Percentiles rank a stretch among this genome's conserved stretches.
phyloP scores from a whole-genome alignment of 1,140 invertebrate species.

The Papilio glaucus region DNA sequence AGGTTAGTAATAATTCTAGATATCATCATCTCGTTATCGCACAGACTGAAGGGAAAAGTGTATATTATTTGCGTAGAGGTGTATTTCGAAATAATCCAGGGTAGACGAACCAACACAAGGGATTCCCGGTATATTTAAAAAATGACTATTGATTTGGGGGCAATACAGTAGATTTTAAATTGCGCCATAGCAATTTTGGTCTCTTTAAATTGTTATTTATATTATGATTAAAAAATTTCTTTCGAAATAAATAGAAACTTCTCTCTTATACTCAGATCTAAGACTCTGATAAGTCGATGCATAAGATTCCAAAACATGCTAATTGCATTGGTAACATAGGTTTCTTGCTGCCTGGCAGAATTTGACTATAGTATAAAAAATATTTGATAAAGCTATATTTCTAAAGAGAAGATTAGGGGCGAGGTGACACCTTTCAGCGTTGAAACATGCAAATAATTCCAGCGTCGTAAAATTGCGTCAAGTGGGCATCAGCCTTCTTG shows the following conservation, averaged over 20 bases:
- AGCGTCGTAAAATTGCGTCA: constrained; percentile 18
- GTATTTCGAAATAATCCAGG: no score
- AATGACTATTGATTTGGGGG: no score
- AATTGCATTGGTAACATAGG: no score
- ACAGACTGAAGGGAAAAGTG: no score
- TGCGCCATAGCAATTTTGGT: constrained; percentile 31
- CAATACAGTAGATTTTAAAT: constrained; percentile 29
- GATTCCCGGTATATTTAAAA: no score
- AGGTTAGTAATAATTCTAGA: no score
- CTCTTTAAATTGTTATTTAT: constrained; percentile 32
- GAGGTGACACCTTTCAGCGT: constrained; percentile 2
- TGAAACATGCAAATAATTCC: constrained; percentile 16
- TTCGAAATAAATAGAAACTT: constrained; percentile 38
- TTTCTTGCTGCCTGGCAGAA: background rate
- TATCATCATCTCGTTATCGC: no score
- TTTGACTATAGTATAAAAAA: constrained; percentile 1
- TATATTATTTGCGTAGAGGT: no score
- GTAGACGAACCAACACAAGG: no score
- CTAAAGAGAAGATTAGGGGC: background rate
- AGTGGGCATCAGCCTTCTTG: background rate
- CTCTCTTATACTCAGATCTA: no score
- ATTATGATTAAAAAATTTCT: constrained; percentile 39
- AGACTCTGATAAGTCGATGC: no score
- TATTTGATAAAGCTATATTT: background rate
- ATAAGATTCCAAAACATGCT: no score